Base-by-base conservation (phyloP, 2,888 invertebrate species). In the Noctua comes region DNA sequence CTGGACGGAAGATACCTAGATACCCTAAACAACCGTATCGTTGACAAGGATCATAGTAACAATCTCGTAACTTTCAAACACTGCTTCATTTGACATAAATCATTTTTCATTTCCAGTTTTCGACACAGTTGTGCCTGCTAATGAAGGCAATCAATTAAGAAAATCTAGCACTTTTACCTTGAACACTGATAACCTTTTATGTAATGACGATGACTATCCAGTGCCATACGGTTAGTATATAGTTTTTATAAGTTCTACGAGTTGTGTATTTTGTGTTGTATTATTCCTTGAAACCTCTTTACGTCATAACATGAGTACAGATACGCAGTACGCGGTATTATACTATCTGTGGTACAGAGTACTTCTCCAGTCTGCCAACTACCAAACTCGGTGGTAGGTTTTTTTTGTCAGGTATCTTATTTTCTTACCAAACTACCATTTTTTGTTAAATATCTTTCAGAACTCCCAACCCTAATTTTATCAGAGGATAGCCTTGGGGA, bases 401-500 rank as follows among this genome's bases (percentile, higher is more conserved):
- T 54, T 10, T 6, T 27, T 43, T 68, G 0, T 16, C 27, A 10
- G 11, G 31, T 2, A 21, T 48, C 24, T 31, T 24, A 69, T 36
- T 31, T 31, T 13, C 8, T 21, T 27, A 21, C 27, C 8, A n/a
- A 18, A 16, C 21, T 16, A 6, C 8, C 6, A 46, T 24, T 43
- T 5, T 8, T 6, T 43, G 27, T 27, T 1, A 16, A 43, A n/a
- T 64, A 21, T 36, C 40, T 83, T 72, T 64, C 85, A 75, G 87
- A 85, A 24, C 59, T 78, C 18, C 77, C 85, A 24, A n/a, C 71
- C 31, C 13, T 84, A 21, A 73, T 72, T 40, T 57, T 86, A 64
- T 89, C 92, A 21, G 88, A 86, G 27, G 90, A 91, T 43, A 92
- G 90, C 64, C 77, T 91, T 13, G 86, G 87, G 7, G 91, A 91